Percentiles rank a stretch among this genome's conserved stretches.
phyloP scores from a whole-genome alignment of 2,888 invertebrate species.

The Chrysopilus asiliformis region DNA sequence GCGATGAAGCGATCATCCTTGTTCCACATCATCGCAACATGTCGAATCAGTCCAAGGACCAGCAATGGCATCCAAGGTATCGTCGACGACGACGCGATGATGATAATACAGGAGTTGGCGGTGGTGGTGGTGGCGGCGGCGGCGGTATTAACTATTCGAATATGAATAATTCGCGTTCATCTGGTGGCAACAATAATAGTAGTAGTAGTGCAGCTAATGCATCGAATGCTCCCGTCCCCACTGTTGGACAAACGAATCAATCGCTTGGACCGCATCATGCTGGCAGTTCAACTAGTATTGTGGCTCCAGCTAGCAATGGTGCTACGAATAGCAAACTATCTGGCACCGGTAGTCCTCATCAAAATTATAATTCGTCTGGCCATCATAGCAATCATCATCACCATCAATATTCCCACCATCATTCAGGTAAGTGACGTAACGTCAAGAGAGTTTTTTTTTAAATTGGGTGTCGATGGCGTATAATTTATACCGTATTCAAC shows the following conservation, averaged over 20 bases:
- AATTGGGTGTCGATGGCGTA: too few species aligned
- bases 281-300: too few species aligned
- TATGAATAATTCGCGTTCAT: too few species aligned
- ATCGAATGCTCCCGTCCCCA: slow-evolving; percentile 5
- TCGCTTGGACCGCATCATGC: too few species aligned
- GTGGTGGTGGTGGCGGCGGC: slow-evolving; percentile 15
- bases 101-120: slow-evolving; percentile 16
- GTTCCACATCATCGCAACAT: slow-evolving; percentile 13
- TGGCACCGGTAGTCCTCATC: slow-evolving; percentile 5
- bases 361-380: slow-evolving; percentile 5
- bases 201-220: slow-evolving; percentile 1
- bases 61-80: slow-evolving; percentile 33
- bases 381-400: too few species aligned
- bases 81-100: slow-evolving; percentile 37
- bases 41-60: slow-evolving; percentile 27
- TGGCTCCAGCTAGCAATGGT: too few species aligned
- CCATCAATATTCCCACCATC: slow-evolving; percentile 12
- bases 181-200: neutral
- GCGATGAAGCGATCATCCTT: slow-evolving; percentile 9
- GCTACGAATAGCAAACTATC: too few species aligned
- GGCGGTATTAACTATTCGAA: slow-evolving; percentile 15
- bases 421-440: slow-evolving; percentile 9
- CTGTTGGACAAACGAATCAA: too few species aligned
- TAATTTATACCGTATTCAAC: too few species aligned
- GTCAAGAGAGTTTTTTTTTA: neutral